Percentiles rank a stretch among this genome's conserved stretches.
phyloP scores from a whole-genome alignment of 2,888 invertebrate genomes.

The Synanthedon andrenaeformis region DNA sequence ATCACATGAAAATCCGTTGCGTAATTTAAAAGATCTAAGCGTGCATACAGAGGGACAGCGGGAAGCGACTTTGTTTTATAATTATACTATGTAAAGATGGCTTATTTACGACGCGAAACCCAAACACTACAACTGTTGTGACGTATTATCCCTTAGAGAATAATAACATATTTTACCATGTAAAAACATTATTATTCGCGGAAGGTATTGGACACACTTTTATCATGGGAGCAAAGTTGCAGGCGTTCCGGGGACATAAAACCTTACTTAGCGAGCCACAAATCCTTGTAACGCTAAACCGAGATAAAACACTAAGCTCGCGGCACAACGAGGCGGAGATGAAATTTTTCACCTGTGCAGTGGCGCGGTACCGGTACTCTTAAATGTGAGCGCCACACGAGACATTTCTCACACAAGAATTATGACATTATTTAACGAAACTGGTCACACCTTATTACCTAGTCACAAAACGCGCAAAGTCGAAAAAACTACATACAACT shows the following conservation, averaged over 20 bases:
- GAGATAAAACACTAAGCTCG: constrained; percentile 68
- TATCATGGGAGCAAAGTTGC: constrained; percentile 57
- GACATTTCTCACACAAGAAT: constrained; percentile 53
- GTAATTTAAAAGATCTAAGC: no score
- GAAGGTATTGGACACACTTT: constrained; percentile 37
- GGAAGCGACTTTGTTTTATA: no score
- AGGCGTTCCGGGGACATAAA: constrained; percentile 61
- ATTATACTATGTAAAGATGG: no score
- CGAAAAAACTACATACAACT: no score
- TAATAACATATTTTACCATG: no score
- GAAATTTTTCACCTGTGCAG: constrained; percentile 63
- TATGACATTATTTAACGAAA: constrained; percentile 60
- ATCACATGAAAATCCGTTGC: no score
- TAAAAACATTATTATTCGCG: background rate
- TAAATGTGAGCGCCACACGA: background rate
- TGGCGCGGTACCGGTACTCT: constrained; percentile 1
- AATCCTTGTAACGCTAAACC: constrained; percentile 69
- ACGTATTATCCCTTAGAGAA: no score
- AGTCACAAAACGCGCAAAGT: background rate
- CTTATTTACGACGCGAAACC: no score
- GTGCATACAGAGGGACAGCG: no score
- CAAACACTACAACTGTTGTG: no score
- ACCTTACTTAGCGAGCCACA: constrained; percentile 68
- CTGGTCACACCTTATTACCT: constrained; percentile 11
- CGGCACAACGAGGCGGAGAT: constrained; percentile 51